phyloP scores from a whole-genome alignment of 1,140 invertebrate genomes.

The Vollenhovia emeryi region DNA sequence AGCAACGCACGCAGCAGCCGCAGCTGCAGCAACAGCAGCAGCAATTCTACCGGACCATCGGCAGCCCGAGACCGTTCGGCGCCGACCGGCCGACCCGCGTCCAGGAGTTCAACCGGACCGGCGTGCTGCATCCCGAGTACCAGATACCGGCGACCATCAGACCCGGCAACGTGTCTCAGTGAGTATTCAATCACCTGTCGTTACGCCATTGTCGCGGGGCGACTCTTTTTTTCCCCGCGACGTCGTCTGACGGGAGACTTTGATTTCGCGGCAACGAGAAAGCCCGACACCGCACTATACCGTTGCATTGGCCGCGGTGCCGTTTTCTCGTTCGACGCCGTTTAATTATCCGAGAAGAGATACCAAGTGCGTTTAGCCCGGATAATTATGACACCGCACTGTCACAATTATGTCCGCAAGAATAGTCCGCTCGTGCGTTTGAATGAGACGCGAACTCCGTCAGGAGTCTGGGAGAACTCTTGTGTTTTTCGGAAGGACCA shows the following conservation, averaged over 20 bases:
- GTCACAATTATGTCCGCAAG: neutral
- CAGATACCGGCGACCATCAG: constrained; percentile 81
- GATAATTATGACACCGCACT: constrained; percentile 32
- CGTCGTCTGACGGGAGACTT: neutral
- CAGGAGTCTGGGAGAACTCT: neutral
- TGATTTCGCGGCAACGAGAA: neutral
- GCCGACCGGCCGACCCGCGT: constrained; percentile 77
- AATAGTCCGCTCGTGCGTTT: neutral
- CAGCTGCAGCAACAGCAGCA: constrained; percentile 14
- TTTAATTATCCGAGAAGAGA: constrained; percentile 50
- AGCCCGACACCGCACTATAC: constrained; percentile 17
- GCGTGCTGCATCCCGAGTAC: constrained; percentile 83
- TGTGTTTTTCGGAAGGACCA: neutral
- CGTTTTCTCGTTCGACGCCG: neutral
- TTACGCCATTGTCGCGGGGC: neutral
- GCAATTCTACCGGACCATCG: constrained; percentile 64
- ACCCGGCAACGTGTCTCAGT: constrained; percentile 83
- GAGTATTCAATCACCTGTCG: constrained; percentile 67
- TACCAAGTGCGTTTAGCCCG: constrained; percentile 18
- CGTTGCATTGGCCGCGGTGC: constrained; percentile 33
- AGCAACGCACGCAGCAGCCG: neutral
- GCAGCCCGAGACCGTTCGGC: constrained; percentile 78
- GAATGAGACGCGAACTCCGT: neutral
- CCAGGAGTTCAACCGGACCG: constrained; percentile 82
- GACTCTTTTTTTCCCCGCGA: neutral